Base-by-base conservation (phyloP, 2,113 vertebrate genomes). In the Pyrgilauda ruficollis region DNA sequence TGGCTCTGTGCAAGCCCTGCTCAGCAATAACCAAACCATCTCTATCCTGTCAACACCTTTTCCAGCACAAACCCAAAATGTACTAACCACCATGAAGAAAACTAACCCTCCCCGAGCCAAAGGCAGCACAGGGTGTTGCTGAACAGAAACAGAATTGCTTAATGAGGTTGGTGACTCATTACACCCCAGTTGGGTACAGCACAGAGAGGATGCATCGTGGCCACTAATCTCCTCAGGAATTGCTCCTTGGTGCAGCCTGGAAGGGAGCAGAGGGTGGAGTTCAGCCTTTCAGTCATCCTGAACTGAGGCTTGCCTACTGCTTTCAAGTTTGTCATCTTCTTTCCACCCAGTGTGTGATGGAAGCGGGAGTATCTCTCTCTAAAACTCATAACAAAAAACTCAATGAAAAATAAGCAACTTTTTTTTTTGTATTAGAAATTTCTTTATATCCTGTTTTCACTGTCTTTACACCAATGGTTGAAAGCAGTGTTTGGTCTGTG, bases 401-500 rank as follows among this genome's bases (percentile, higher is more conserved):
- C 47, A 46, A 8, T 50, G 43, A 72, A 94, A 85, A 94, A 95
- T 92, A 94, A 91, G 94, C 72, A 87, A 87, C 35, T 15, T 62
- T 63, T 77, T 94, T 68, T 23, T 77, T 94, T 70, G 73, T 81
- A 95, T 96, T 96, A 92, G 78, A 94, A 97, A 79, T 95, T 96
- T 96, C 52, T 97, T 97, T 95, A 95, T 97, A 94, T 96, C 96
- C 86, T 94, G 94, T 96, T 97, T 96, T 96, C 94, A 97, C 97
- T 98, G 95, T 97, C 94, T 96, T 97, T 97, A 95, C 97, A 97
- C 91, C 97, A 97, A 98, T 98, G 98, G 81, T 97, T 98, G 98
- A 98, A 97, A 98, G 95, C 97, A 86, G 96, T 98, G 94, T 96
- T 98, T 97, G 96, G 94, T 97, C 96, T 98, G 77, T 98, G 98